These are phyloP conservation scores for Serrognathus titanus DNA, from an alignment of 2,888 invertebrate species.

Conservation along the genomic window DNA sequence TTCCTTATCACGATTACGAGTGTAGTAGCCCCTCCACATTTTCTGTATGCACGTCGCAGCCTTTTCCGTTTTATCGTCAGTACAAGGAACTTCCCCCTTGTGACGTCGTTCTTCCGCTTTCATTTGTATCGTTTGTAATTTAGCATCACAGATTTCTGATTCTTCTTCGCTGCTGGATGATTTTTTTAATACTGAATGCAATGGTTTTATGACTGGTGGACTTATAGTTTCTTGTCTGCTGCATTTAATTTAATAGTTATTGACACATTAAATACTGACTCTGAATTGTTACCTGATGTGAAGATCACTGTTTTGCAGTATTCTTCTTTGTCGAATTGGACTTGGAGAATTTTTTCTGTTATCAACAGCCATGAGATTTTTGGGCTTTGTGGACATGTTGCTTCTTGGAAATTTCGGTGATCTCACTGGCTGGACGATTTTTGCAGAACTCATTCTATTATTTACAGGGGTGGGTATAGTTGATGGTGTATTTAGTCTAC, in stretches of 20 bases:
- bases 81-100: conserved; percentile 37
- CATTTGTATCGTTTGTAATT: conserved; percentile 63
- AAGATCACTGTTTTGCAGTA: conserved; percentile 13
- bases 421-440: conserved; percentile 20
- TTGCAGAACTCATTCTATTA: conserved; percentile 17
- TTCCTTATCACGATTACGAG: conserved; percentile 69
- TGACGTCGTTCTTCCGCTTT: conserved; percentile 53
- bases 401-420: conserved; percentile 33
- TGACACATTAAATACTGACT: too few species aligned
- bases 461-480: conserved; percentile 24
- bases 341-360: conserved; percentile 33
- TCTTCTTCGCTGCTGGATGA: conserved; percentile 59
- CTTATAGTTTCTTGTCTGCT: conserved; percentile 7
- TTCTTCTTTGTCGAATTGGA: conserved; percentile 33
- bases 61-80: conserved; percentile 46
- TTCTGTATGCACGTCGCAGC: conserved; percentile 81
- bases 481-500: conserved; percentile 25
- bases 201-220: conserved; percentile 14
- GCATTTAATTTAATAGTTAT: too few species aligned
- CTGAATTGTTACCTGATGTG: conserved; percentile 12
- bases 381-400: conserved; percentile 17
- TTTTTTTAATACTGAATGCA: conserved; percentile 38
- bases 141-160: conserved; percentile 64
- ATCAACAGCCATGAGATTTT: conserved; percentile 16
- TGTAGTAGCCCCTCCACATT: conserved; percentile 81